Evolutionary conservation across 1,140 invertebrate genomes (phyloP), one percentile per base, ranked within the genome.

Genomic region (Triops longicaudatus): DNA sequence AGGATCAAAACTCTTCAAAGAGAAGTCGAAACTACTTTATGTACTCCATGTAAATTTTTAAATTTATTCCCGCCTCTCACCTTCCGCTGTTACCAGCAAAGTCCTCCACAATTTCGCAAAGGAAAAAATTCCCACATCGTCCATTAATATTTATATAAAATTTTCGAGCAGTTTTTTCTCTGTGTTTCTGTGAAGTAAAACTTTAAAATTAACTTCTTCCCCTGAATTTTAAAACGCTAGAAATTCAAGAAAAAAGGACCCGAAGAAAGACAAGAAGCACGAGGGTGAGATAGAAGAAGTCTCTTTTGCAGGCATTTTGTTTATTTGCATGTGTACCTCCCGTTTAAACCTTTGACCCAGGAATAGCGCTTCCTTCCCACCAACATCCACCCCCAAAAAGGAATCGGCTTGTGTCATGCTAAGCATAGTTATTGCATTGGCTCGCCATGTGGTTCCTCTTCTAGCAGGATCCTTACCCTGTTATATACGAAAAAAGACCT

Each of bases 361-460:
- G 50, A 63, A 63, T 63, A 22, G 50, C 22, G 50, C 50, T 63
- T 22, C 50, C 22, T 63, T 22, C 22, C 22, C 50, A 22, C 14
- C 50, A 22, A 63, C 14, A 9, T n/a, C 14, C 50, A 12, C 22
- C 50, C 44, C 43, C 43, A 17, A 63, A 9, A 63, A 63, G 50
- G 5, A 63, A 63, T n/a, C 7, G 50, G 17, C 50, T n/a, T 37
- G 31, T 63, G 50, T 63, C 50, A 63, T 63, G 50, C 50, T n/a
- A 22, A 63, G 50, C 50, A 63, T 63, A 63, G 50, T 63, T 63
- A 63, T 63, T 63, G 50, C 50, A 63, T 63, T 63, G 50, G 31
- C 31, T 63, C 50, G 50, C 50, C 50, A 63, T 63, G 50, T 63
- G 50, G 50, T 63, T 63, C 50, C 50, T 37, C 31, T 37, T 4